Percentiles rank a stretch among this genome's conserved stretches.
Conservation (phyloP, 1,140 invertebrate species). For the Lasioglossum albipes region DNA sequence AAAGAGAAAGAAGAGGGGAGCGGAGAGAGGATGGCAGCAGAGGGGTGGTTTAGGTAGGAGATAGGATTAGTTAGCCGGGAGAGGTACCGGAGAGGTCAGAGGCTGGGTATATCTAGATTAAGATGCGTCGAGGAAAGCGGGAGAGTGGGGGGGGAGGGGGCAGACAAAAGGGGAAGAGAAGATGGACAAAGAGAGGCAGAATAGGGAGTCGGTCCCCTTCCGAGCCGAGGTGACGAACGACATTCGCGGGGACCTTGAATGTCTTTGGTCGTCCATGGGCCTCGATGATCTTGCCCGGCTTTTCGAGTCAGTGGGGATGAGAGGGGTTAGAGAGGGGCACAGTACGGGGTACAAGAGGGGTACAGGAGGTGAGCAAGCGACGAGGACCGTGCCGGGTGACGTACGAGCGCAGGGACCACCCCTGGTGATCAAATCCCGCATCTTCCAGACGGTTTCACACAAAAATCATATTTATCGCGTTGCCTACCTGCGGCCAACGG, state of each 20-base stretch:
- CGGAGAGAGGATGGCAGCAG: not conserved
- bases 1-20: not conserved
- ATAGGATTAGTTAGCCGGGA: slow-evolving; percentile 66
- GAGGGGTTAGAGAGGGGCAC: slow-evolving; percentile 54
- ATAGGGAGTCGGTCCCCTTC: slow-evolving; percentile 39
- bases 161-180: slow-evolving; percentile 48
- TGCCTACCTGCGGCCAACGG: slow-evolving; percentile 66
- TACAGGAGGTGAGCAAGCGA: slow-evolving; percentile 41
- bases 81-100: slow-evolving; percentile 38
- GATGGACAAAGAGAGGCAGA: slow-evolving; percentile 40
- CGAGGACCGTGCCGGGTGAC: slow-evolving; percentile 67
- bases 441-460: slow-evolving; percentile 74
- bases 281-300: slow-evolving; percentile 35
- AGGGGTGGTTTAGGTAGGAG: slow-evolving; percentile 44
- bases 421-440: slow-evolving; percentile 70
- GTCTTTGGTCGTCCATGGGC: slow-evolving; percentile 55
- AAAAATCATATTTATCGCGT: slow-evolving; percentile 76
- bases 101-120: slow-evolving; percentile 73
- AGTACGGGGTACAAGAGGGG: slow-evolving; percentile 62
- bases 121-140: slow-evolving; percentile 64
- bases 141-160: slow-evolving; percentile 9
- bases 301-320: slow-evolving; percentile 39
- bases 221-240: slow-evolving; percentile 64
- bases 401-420: slow-evolving; percentile 77
- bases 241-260: slow-evolving; percentile 58